Evolutionary conservation across 2,888 invertebrate genomes (phyloP), one percentile per base, ranked within the genome.

Genomic region (Dolichopus griseipennis): DNA sequence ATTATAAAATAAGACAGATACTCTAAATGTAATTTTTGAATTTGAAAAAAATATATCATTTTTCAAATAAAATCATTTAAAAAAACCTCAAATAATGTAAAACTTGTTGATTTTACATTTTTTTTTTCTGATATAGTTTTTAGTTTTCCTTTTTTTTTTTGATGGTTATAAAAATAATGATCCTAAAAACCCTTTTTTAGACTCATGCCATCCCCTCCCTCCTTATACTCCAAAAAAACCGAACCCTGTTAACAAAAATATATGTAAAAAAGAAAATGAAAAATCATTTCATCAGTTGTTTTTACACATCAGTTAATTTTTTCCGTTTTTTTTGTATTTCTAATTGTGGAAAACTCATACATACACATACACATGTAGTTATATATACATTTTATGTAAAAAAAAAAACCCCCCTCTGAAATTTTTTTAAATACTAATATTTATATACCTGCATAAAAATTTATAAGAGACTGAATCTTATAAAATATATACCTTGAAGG

Each of bases 401-500:
- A n/a, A n/a, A n/a, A n/a, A n/a, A 41, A 41, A 6, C 2, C 8
- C 15, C 41, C 41, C 15, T n/a, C n/a, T 41, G 9, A 41, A 9
- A 41, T 41, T 41, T 7, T 12, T 12, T 15, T 4, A 12, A 41
- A 9, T 9, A 12, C 8, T 5, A 5, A 15, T 15, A 41, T 41
- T 6, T 41, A 12, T 41, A 41, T 41, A 41, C 41, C 41, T 41
- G 15, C 15, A 41, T 41, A 41, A 41, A 41, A 41, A 15, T 41
- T 41, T 27, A 27, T 27, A 27, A 27, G 27, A 27, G 27, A 41
- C 15, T 41, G 52, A 12, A 2, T 18, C 52, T 52, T n/a, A 52
- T 52, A 52, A 52, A 52, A 52, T n/a, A n/a, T n/a, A n/a, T 52
- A 52, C 18, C 52, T 52, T 52, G 52, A 52, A 52, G 52, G 52